phyloP scores from a whole-genome alignment of 1,140 invertebrate genomes.

The Grapholita molesta region DNA sequence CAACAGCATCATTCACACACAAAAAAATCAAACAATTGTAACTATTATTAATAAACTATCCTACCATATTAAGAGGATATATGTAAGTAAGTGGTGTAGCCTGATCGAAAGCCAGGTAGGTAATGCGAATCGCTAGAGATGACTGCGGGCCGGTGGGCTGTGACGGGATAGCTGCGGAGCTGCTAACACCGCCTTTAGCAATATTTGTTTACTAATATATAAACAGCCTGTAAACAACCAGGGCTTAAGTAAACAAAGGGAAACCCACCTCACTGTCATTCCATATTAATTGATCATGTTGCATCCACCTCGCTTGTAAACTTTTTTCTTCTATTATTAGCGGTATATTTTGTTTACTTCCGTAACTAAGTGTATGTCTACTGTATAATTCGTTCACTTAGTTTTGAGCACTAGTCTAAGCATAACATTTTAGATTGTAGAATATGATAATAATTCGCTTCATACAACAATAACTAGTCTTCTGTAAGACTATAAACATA shows the following conservation, averaged over 20 bases:
- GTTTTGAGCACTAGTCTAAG: too few species aligned
- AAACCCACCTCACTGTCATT: not conserved
- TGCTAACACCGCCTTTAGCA: conserved; percentile 40
- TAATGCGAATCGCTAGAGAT: conserved; percentile 39
- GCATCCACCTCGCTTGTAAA: too few species aligned
- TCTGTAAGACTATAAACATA: too few species aligned
- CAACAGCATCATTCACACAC: conserved; percentile 41
- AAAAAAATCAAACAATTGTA: not conserved
- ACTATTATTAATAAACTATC: not conserved
- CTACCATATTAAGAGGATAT: not conserved
- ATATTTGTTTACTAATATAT: not conserved
- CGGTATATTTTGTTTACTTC: too few species aligned
- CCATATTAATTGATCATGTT: not conserved
- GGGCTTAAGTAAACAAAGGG: not conserved
- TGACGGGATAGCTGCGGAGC: conserved; percentile 36
- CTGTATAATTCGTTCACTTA: too few species aligned
- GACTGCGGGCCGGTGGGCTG: conserved; percentile 31
- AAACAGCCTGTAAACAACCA: not conserved
- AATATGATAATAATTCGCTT: too few species aligned
- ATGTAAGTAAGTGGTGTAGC: conserved; percentile 18
- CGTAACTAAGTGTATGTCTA: too few species aligned
- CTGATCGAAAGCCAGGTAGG: conserved; percentile 39
- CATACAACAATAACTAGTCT: too few species aligned
- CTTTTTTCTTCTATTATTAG: too few species aligned
- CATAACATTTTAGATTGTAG: too few species aligned